Conservation (phyloP, 2,888 invertebrate genomes). For the Operophtera brumata region DNA sequence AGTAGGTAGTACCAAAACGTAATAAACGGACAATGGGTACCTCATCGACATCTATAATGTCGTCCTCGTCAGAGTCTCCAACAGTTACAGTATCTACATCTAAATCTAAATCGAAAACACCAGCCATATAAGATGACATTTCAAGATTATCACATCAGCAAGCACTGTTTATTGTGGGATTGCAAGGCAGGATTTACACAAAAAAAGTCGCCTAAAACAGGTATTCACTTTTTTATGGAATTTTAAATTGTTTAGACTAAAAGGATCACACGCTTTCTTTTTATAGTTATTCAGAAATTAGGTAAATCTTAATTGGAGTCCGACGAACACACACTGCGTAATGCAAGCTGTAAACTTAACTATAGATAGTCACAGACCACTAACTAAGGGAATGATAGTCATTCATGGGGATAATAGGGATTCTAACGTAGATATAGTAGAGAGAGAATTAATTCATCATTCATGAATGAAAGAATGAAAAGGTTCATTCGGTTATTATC, state of each 20-base stretch:
- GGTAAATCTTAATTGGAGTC: conserved; percentile 1
- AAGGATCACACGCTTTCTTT: not conserved
- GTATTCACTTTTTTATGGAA: not conserved
- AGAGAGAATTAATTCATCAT: too few species aligned
- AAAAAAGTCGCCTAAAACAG: not conserved
- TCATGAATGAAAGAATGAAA: too few species aligned
- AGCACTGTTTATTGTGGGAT: conserved; percentile 47
- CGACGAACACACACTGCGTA: conserved; percentile 12
- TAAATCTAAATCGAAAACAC: conserved; percentile 96
- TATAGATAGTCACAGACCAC: too few species aligned
- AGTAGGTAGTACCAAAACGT: conserved; percentile 31
- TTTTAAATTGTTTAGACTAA: conserved; percentile 1
- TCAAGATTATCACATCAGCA: conserved; percentile 77
- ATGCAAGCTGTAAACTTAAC: too few species aligned
- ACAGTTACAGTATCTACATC: conserved; percentile 82
- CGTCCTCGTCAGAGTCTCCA: conserved; percentile 92
- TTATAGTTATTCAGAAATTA: conserved; percentile 1
- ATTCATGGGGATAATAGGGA: too few species aligned
- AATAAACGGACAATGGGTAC: conserved; percentile 74
- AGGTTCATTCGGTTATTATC: too few species aligned
- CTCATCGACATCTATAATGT: conserved; percentile 93
- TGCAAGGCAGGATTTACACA: conserved; percentile 3
- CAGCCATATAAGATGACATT: conserved; percentile 87
- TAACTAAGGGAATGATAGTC: too few species aligned
- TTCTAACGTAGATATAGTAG: too few species aligned